Percentiles rank a stretch among this genome's conserved stretches.
Conservation (phyloP, 2,888 invertebrate genomes). For the Polia nebulosa region DNA sequence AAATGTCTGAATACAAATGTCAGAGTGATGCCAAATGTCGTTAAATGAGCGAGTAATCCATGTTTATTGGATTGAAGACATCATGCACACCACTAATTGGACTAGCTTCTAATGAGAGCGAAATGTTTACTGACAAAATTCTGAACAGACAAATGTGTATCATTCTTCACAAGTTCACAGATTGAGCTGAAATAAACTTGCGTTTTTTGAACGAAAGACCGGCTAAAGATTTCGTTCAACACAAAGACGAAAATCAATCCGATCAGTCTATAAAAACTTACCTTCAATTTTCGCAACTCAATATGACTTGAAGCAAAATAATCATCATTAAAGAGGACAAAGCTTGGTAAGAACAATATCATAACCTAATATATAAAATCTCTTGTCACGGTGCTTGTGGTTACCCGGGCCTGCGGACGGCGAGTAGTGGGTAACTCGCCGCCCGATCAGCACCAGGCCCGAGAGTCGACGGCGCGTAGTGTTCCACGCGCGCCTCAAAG, state of each 20-base stretch:
- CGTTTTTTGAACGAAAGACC: not conserved
- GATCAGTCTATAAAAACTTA: not conserved
- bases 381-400: no score
- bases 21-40: conserved; percentile 73
- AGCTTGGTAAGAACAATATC: conserved; percentile 3
- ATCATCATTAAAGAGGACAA: not conserved
- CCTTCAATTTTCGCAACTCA: not conserved
- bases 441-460: no score
- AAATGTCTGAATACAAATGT: conserved; percentile 72
- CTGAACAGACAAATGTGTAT: conserved; percentile 12
- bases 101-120: conserved; percentile 15
- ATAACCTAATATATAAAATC: no score
- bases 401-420: no score
- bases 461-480: no score
- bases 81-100: conserved; percentile 48
- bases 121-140: conserved; percentile 14
- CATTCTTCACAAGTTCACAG: not conserved
- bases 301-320: not conserved
- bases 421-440: no score
- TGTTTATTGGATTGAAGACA: conserved; percentile 57
- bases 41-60: conserved; percentile 65
- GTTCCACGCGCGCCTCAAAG: no score
- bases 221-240: not conserved
- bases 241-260: not conserved
- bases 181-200: not conserved